phyloP scores from a whole-genome alignment of 1,140 invertebrate genomes.

The Ctenoplectra terminalis region DNA sequence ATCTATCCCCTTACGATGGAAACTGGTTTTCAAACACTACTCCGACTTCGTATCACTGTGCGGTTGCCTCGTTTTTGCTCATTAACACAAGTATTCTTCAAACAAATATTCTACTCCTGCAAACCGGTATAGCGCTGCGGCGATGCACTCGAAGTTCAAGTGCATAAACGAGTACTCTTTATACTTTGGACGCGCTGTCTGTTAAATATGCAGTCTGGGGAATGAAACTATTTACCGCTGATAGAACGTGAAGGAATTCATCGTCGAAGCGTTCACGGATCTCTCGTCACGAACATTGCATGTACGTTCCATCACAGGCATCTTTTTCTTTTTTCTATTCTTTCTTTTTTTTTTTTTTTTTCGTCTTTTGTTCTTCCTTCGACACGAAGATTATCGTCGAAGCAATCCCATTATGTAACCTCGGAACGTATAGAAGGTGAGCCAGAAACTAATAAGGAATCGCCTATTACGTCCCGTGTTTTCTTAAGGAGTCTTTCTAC shows the following conservation, averaged over 20 bases:
- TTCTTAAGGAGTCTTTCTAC: too few relatives aligned
- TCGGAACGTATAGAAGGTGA: not conserved
- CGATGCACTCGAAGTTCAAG: constrained; percentile 25
- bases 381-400: constrained; percentile 9
- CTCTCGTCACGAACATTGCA: not conserved
- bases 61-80: not conserved
- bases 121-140: constrained; percentile 1
- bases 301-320: not conserved
- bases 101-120: not conserved
- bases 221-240: constrained; percentile 46
- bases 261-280: constrained; percentile 20
- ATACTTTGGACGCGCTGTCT: not conserved
- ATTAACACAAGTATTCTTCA: constrained; percentile 1
- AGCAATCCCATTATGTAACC: constrained; percentile 17
- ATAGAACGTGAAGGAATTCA: constrained; percentile 43
- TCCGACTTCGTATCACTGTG: not conserved
- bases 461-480: not conserved
- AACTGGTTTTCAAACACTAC: not conserved
- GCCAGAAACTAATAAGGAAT: constrained; percentile 9
- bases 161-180: constrained; percentile 8
- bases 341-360: not conserved
- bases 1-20: too few relatives aligned
- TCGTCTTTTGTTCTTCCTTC: too few relatives aligned
- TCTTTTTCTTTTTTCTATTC: too few relatives aligned
- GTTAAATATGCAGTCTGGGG: not conserved